A percentile compares a stretch with the other conserved stretches of the same genome.
These are phyloP conservation scores for Pangasius djambal DNA, from an alignment of 2,797 vertebrate genomes.

Conservation along the genomic window DNA sequence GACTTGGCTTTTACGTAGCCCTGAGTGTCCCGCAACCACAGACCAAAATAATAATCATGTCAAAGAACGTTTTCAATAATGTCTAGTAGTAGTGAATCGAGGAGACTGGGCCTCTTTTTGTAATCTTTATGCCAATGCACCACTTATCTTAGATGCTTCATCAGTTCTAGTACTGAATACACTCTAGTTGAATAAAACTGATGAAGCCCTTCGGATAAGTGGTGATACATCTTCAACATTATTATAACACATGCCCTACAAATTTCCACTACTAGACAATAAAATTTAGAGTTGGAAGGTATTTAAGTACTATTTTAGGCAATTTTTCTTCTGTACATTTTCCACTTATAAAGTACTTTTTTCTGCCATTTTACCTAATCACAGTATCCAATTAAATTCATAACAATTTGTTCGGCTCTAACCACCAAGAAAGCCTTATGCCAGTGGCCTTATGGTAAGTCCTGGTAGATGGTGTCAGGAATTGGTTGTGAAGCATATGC, in stretches of 20 bases:
- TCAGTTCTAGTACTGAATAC: background rate
- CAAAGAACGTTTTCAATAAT: background rate
- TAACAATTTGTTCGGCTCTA: background rate
- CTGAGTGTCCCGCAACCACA: background rate
- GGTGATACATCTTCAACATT: background rate
- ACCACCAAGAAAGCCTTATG: background rate
- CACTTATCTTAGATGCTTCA: background rate
- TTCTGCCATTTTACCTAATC: background rate
- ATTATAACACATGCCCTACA: background rate
- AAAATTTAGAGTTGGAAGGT: background rate
- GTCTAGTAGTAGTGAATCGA: background rate
- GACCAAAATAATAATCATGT: background rate
- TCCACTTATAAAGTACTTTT: background rate
- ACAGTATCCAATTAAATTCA: background rate
- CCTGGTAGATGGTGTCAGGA: background rate
- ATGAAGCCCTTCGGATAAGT: background rate
- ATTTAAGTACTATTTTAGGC: background rate
- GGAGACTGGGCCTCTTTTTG: background rate
- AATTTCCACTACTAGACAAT: background rate
- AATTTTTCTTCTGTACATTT: background rate
- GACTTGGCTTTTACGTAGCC: background rate
- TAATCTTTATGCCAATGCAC: background rate
- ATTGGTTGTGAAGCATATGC: background rate
- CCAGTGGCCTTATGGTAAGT: background rate
- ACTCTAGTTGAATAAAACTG: background rate